phyloP scores from a whole-genome alignment of 2,888 invertebrate species.

The Microchrysa polita region DNA sequence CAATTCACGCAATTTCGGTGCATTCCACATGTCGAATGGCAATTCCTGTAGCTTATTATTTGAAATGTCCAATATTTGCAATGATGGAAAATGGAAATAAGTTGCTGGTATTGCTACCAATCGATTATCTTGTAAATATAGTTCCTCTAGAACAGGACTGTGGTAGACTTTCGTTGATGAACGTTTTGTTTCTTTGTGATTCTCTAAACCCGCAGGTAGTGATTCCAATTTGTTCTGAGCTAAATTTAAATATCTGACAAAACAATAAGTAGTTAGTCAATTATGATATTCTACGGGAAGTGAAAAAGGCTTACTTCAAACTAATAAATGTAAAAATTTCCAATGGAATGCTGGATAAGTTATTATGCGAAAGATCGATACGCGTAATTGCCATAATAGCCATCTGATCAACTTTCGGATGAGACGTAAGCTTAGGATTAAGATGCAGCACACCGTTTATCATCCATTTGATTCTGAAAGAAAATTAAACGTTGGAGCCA shows the following conservation, averaged over 20 bases:
- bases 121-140: slow-evolving; percentile 92
- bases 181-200: slow-evolving; percentile 53
- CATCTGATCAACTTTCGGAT: slow-evolving; percentile 72
- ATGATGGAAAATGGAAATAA: slow-evolving; percentile 81
- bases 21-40: slow-evolving; percentile 86
- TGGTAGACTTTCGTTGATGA: slow-evolving; percentile 65
- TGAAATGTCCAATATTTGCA: slow-evolving; percentile 88
- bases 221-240: slow-evolving; percentile 89
- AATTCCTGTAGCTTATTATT: slow-evolving; percentile 89
- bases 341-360: slow-evolving; percentile 79
- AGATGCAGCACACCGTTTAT: slow-evolving; percentile 84
- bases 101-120: slow-evolving; percentile 83
- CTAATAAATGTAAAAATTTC: slow-evolving; percentile 86
- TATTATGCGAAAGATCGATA: slow-evolving; percentile 91
- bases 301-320: slow-evolving; percentile 67
- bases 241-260: slow-evolving; percentile 77
- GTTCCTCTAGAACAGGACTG: slow-evolving; percentile 86
- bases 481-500: slow-evolving; percentile 6
- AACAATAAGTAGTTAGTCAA: neutral
- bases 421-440: slow-evolving; percentile 82
- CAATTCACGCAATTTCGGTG: slow-evolving; percentile 85
- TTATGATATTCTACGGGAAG: neutral
- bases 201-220: slow-evolving; percentile 68
- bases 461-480: slow-evolving; percentile 77
- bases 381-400: slow-evolving; percentile 92